phyloP scores from a whole-genome alignment of 2,797 vertebrate species.

The Paguma larvata region DNA sequence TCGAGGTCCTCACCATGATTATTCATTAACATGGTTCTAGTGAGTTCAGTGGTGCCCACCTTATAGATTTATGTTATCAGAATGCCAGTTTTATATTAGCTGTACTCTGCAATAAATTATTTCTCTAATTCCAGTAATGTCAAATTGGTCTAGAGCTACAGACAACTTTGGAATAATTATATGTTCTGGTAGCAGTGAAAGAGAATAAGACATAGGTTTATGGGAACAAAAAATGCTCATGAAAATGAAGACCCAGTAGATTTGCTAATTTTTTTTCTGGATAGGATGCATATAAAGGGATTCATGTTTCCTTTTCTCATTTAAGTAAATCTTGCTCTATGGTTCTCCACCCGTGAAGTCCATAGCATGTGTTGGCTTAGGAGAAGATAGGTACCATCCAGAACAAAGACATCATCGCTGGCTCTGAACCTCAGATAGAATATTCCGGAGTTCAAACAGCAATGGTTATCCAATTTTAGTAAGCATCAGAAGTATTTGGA shows the following conservation, averaged over 20 bases:
- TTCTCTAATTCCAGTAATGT: not conserved
- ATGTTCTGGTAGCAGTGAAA: not conserved
- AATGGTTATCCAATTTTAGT: not conserved
- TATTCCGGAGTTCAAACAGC: not conserved
- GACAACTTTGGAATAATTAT: not conserved
- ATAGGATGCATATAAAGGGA: not conserved
- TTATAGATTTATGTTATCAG: not conserved
- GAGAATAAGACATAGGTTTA: not conserved
- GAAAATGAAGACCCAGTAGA: not conserved
- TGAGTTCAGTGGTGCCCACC: not conserved
- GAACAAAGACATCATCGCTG: not conserved
- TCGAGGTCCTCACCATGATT: not conserved
- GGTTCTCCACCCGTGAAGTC: not conserved
- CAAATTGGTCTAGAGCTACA: not conserved
- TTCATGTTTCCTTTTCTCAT: constrained; percentile 17
- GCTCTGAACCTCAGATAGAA: not conserved
- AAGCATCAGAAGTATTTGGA: not conserved
- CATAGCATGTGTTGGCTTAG: not conserved
- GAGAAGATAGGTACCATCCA: not conserved
- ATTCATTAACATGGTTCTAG: constrained; percentile 32
- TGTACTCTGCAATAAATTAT: not conserved
- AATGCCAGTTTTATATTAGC: not conserved
- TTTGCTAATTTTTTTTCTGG: not conserved
- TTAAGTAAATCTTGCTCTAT: not conserved
- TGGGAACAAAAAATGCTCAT: not conserved